Percentiles rank a stretch among this genome's conserved stretches.
Evolutionary conservation across 2,888 invertebrate genomes (phyloP).

Genomic region (Argynnis bischoffii): DNA sequence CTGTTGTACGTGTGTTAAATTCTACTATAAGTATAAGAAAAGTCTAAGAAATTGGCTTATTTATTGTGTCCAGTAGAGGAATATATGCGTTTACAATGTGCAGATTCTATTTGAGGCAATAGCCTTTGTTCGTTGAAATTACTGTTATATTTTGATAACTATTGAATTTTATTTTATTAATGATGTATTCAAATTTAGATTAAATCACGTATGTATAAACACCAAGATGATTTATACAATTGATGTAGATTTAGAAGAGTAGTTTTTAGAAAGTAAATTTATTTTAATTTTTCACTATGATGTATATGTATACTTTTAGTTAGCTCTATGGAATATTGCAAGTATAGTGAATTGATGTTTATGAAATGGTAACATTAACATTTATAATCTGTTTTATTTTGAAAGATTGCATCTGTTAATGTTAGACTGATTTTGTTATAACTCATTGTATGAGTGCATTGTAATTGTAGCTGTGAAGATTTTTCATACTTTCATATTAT

Average conservation of each 20-base stretch:
- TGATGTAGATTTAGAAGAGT: conserved; percentile 30
- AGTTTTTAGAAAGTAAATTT: conserved; percentile 15
- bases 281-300: conserved; percentile 17
- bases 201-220: conserved; percentile 17
- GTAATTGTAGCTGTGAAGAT: conserved; percentile 30
- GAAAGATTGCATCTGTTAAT: conserved; percentile 57
- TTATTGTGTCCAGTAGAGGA: conserved; percentile 53
- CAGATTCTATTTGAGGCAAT: conserved; percentile 47
- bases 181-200: conserved; percentile 35
- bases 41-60: conserved; percentile 46
- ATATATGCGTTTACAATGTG: conserved; percentile 45
- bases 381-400: conserved; percentile 50
- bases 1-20: conserved; percentile 51
- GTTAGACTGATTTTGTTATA: conserved; percentile 56
- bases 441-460: conserved; percentile 24
- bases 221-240: conserved; percentile 40
- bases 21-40: conserved; percentile 37
- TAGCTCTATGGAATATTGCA: conserved; percentile 41
- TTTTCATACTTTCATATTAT: conserved; percentile 22
- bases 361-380: conserved; percentile 55
- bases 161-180: conserved; percentile 43
- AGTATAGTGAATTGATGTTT: conserved; percentile 12
- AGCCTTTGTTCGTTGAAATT: conserved; percentile 39
- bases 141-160: conserved; percentile 48
- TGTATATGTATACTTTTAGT: conserved; percentile 32